Conservation (phyloP, 1,140 invertebrate genomes). For the Cydia fagiglandana region DNA sequence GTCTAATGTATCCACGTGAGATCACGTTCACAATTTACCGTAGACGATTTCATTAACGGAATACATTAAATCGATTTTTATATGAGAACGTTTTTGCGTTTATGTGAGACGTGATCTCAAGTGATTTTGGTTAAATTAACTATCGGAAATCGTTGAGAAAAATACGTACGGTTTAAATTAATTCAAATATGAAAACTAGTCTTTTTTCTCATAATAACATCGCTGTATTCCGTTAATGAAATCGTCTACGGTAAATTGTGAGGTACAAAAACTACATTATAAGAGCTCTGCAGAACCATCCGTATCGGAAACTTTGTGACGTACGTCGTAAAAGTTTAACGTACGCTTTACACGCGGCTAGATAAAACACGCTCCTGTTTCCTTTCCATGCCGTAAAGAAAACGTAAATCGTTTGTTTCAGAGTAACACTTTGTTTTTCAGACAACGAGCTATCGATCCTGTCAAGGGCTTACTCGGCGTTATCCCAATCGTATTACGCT, state of each 20-base stretch:
- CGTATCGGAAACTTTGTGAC: not conserved
- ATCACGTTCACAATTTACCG: no score
- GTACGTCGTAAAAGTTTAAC: slow-evolving; percentile 13
- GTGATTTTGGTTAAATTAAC: not conserved
- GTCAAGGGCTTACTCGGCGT: slow-evolving; percentile 9
- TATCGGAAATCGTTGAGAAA: not conserved
- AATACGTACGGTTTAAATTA: not conserved
- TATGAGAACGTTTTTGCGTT: no score
- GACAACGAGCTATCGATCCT: slow-evolving; percentile 22
- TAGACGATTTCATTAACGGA: no score
- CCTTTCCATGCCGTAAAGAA: not conserved
- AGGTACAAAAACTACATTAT: not conserved
- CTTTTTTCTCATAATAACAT: no score
- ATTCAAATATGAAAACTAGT: no score
- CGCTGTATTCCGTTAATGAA: no score
- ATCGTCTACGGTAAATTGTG: not conserved
- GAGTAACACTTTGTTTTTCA: slow-evolving; percentile 1
- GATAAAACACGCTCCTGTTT: not conserved
- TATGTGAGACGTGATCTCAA: no score
- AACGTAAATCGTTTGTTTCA: not conserved
- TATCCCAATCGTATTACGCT: slow-evolving; percentile 27
- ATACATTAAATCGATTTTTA: no score
- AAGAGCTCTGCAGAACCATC: not conserved
- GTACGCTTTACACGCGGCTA: not conserved
- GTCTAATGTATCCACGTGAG: not conserved